phyloP scores from a whole-genome alignment of 2,113 vertebrate genomes.

The Arizona elegans region DNA sequence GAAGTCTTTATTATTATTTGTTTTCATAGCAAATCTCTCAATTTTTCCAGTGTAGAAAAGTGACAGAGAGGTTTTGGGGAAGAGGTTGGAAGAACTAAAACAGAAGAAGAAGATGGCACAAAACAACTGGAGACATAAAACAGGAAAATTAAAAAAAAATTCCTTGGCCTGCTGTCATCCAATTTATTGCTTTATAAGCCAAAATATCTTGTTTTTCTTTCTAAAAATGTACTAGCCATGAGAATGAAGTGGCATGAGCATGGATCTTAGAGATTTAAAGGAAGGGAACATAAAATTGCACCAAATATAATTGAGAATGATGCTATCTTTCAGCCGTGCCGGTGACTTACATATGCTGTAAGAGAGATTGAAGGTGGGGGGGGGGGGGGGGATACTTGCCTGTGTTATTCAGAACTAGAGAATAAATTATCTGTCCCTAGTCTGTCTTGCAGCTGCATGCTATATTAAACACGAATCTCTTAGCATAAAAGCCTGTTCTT shows the following conservation, averaged over 20 bases:
- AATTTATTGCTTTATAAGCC: neutral
- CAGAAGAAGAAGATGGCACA: neutral
- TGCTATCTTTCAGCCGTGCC: neutral
- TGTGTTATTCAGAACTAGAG: neutral
- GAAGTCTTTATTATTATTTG: neutral
- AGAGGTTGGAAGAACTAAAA: neutral
- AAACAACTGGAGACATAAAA: neutral
- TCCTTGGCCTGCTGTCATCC: neutral
- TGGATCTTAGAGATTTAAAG: neutral
- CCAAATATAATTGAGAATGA: neutral
- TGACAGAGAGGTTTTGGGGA: neutral
- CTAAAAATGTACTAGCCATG: neutral
- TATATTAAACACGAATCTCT: neutral
- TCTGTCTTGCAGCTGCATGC: neutral
- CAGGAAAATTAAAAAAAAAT: too few species aligned
- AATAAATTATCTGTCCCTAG: neutral
- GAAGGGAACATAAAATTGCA: neutral
- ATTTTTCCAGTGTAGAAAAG: neutral
- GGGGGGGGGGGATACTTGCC: neutral
- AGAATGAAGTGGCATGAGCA: neutral
- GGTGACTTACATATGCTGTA: neutral
- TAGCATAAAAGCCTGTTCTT: neutral
- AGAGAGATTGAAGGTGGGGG: neutral
- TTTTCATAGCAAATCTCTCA: neutral
- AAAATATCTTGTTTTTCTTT: neutral